phyloP scores from a whole-genome alignment of 2,888 invertebrate genomes.

The Atherix ibis region DNA sequence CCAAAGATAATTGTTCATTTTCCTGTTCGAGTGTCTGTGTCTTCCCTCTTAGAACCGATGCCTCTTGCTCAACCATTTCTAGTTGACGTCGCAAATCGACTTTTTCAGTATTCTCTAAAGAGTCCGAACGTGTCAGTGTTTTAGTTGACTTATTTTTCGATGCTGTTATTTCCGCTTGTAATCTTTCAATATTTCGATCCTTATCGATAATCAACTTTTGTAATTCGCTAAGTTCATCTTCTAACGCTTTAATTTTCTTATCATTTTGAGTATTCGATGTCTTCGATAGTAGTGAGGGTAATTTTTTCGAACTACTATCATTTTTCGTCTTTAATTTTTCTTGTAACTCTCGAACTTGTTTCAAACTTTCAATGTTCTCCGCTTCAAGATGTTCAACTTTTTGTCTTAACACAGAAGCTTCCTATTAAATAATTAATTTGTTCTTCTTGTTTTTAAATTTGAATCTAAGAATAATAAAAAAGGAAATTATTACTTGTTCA shows the following conservation, averaged over 20 bases:
- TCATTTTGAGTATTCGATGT: conserved; percentile 16
- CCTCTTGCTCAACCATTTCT: conserved; percentile 64
- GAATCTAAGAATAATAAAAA: not conserved
- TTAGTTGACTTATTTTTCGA: conserved; percentile 33
- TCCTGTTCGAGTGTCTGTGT: conserved; percentile 53
- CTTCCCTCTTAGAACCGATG: conserved; percentile 48
- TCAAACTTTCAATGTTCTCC: conserved; percentile 56
- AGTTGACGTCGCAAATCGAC: conserved; percentile 58
- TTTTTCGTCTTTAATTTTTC: conserved; percentile 42
- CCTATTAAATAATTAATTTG: too few species aligned
- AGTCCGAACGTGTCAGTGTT: conserved; percentile 2
- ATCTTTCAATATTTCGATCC: conserved; percentile 61
- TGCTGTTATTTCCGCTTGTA: conserved; percentile 52
- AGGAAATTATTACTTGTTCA: conserved; percentile 46
- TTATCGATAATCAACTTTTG: conserved; percentile 66
- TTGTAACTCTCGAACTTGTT: conserved; percentile 60
- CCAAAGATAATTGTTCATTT: conserved; percentile 55
- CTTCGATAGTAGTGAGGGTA: conserved; percentile 15
- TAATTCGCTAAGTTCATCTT: conserved; percentile 57
- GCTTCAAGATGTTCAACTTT: conserved; percentile 74
- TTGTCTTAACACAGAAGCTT: conserved; percentile 63
- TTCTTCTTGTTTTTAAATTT: too few species aligned
- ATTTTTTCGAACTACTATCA: conserved; percentile 11
- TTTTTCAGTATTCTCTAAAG: conserved; percentile 13
- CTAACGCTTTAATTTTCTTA: conserved; percentile 39